Base-by-base conservation (phyloP, 2,113 vertebrate genomes). In the Dolichallabes microphthalmus region DNA sequence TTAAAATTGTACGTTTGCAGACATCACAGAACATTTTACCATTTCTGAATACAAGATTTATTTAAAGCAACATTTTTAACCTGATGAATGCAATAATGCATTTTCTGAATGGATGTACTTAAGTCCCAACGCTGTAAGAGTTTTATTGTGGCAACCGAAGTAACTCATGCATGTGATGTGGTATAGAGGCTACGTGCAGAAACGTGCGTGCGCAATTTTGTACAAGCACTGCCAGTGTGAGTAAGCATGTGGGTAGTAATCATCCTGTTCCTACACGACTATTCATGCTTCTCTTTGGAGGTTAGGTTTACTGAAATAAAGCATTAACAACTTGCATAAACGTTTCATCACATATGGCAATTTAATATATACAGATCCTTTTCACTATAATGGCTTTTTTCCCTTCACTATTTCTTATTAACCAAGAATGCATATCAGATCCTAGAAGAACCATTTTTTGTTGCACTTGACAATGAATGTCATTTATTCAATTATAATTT, bases 111-210 rank as follows among this genome's bases (percentile, higher is more conserved):
- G 25, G 19, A 8, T 39, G 32, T 39, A 11, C 11, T 69, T 9
- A 39, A 22, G 4, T 71, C 20, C 57, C 35, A 0, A 12, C 53
- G 27, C 9, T 55, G 4, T 15, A 17, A 30, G 19, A 15, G 53
- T 22, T 58, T 17, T 12, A 63, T 64, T 32, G 7, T 45, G 52
- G 50, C 71, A 55, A 75, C 45, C 58, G n/a, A 45, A 2, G 39
- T 35, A 20, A 82, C 39, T 76, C 30, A 79, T 86, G 52, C 35
- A 22, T 82, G 61, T 52, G 77, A 53, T 63, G 76, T 69, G 71
- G 50, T 14, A 35, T 13, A 83, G 9, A 77, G 78, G 22, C 82
- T 88, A 87, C 58, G 85, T 85, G 79, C 85, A 52, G 45, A 64
- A 78, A 39, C 39, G 55, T 61, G 66, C 25, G 68, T 82, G 32